Conservation (phyloP, 64 coral and sea anemone species). For the Montipora sp. region DNA sequence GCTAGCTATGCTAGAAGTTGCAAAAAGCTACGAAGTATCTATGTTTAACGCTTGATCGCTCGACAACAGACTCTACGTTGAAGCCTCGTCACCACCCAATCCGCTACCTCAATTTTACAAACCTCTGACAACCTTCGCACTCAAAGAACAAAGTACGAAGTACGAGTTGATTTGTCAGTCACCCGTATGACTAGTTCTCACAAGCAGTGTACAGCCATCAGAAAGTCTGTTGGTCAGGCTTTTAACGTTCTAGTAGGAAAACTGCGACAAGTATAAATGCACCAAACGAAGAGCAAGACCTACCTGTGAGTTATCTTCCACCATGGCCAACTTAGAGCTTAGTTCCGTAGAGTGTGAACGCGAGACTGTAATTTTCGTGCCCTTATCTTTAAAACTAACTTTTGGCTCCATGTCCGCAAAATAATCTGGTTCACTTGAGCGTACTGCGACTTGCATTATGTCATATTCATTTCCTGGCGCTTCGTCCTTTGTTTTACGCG, state of each 20-base stretch:
- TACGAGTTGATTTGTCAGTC: too few species aligned
- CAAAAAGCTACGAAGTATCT: too few species aligned
- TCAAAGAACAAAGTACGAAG: too few species aligned
- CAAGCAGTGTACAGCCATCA: too few species aligned
- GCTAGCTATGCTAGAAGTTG: too few species aligned
- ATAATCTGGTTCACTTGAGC: slow-evolving; percentile 70
- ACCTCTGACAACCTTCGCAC: too few species aligned
- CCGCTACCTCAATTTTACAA: too few species aligned
- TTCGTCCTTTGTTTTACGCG: background rate
- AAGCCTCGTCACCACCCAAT: too few species aligned
- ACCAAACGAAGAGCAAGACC: background rate
- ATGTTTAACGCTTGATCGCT: too few species aligned
- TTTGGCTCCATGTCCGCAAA: slow-evolving; percentile 85
- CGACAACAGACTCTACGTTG: too few species aligned
- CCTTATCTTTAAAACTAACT: slow-evolving; percentile 62
- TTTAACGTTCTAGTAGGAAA: background rate
- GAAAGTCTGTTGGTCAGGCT: too few species aligned
- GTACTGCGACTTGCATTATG: slow-evolving; percentile 60
- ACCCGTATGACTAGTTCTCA: too few species aligned
- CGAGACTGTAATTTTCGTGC: background rate
- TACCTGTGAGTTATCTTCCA: slow-evolving; percentile 73
- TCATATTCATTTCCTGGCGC: slow-evolving; percentile 77
- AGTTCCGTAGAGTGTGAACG: background rate
- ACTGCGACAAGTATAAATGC: background rate
- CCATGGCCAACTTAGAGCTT: slow-evolving; percentile 59